Evolutionary conservation across 2,113 vertebrate species (phyloP).

Genomic region (Podarcis cretensis): DNA sequence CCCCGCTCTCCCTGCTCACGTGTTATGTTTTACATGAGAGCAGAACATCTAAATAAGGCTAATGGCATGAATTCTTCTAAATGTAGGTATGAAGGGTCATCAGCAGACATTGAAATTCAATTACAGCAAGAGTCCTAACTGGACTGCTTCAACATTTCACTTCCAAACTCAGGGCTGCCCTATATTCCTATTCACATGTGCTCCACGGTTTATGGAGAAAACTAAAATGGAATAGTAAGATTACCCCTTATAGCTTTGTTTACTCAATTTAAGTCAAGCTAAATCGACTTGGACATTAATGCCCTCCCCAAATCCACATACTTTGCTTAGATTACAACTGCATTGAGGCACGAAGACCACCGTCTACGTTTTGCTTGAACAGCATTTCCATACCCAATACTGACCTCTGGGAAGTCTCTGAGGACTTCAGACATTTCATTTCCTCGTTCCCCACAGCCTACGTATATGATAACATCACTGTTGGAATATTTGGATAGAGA

Average conservation of each 20-base stretch:
- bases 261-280: neutral
- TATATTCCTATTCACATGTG: neutral
- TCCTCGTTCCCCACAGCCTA: slow-evolving; percentile 96
- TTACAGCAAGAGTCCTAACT: neutral
- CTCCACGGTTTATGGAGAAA: neutral
- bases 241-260: neutral
- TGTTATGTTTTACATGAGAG: no score
- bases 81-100: neutral
- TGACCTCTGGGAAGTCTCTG: slow-evolving; percentile 96
- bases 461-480: slow-evolving; percentile 97
- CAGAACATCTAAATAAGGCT: no score
- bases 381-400: slow-evolving; percentile 53
- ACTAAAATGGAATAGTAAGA: neutral
- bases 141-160: neutral
- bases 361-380: neutral
- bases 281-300: neutral
- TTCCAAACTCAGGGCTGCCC: neutral
- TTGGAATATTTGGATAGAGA: slow-evolving; percentile 98
- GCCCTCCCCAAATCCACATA: neutral
- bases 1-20: no score
- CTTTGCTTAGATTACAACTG: neutral
- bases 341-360: neutral
- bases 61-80: neutral
- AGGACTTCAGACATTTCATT: slow-evolving; percentile 99
- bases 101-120: neutral